Evolutionary conservation across 2,888 invertebrate species (phyloP), one percentile per base, ranked within the genome.

Genomic region (Asteroscopus sphinx): DNA sequence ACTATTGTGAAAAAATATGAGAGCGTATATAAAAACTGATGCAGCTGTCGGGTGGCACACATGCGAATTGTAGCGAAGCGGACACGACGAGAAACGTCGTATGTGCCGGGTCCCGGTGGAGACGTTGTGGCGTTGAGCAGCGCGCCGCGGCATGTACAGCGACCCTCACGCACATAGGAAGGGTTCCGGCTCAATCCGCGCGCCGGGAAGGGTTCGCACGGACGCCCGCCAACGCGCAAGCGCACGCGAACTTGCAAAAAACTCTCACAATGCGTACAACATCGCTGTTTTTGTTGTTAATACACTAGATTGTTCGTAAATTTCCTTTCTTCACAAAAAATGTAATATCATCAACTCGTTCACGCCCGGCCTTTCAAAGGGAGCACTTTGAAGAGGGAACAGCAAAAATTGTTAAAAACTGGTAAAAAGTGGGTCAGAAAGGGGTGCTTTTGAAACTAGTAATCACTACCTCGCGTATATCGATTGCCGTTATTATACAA

Each of bases 321-420:
- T 93, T 93, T 89, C 85, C 80, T 86, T 90, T 91, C 88, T 87
- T 89, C 79, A 78, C 80, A 91, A 92, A 91, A 94, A 93, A 91
- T 87, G 90, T 94, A 94, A 94, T 94, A 94, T 94, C 93, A 94
- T 94, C 94, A 94, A 94, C 94, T 94, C 94, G 94, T 94, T 94
- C 94, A 94, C 94, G 94, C 94, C 94, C 93, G 94, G 90, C 73
- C 79, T 91, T 94, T 94, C 89, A 92, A 94, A 90, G 88, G 90
- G 90, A 90, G 81, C 87, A 86, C 85, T 88, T 91, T 89, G 88
- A 89, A 91, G 90, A 91, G 93, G 89, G 91, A 90, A 86, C 79
- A 79, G 82, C 41, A 88, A 90, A 90, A 92, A 90, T 90, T 90
- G 87, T 91, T 90, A 90, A 92, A 92, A 93, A 90, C 88, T 85